A percentile compares a stretch with the other conserved stretches of the same genome.
Conservation (phyloP, 2,797 vertebrate species). For the Cryptoprocta ferox region DNA sequence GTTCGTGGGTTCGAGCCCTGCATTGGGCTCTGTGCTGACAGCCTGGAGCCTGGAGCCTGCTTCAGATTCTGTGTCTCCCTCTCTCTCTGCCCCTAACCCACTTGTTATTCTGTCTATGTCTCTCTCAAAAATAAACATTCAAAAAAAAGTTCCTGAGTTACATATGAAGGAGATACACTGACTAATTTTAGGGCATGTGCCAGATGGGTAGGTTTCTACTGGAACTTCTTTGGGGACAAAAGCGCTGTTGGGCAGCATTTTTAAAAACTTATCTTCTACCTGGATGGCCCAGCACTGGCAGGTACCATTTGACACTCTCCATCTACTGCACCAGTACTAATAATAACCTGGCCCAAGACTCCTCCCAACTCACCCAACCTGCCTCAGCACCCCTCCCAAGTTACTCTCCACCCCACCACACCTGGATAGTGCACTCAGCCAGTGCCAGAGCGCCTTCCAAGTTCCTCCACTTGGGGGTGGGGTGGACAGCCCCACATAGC, state of each 20-base stretch:
- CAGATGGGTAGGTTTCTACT: neutral
- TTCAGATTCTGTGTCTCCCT: too few relatives aligned
- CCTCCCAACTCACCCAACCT: neutral
- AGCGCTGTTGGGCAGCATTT: neutral
- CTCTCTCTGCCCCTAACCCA: too few relatives aligned
- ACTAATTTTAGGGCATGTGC: neutral
- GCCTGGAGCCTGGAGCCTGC: too few relatives aligned
- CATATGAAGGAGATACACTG: neutral
- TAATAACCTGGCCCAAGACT: neutral
- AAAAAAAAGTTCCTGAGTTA: too few relatives aligned
- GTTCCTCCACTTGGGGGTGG: neutral
- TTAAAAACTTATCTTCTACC: neutral
- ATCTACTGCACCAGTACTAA: neutral
- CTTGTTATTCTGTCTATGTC: too few relatives aligned
- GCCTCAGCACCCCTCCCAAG: neutral
- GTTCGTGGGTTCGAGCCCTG: too few relatives aligned
- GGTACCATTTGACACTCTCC: neutral
- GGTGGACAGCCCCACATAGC: neutral
- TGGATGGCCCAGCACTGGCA: neutral
- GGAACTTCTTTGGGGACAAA: neutral
- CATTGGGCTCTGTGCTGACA: too few relatives aligned
- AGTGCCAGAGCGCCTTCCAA: neutral
- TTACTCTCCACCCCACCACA: neutral
- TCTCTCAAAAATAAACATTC: too few relatives aligned
- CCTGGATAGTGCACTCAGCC: neutral